phyloP scores from a whole-genome alignment of 1,140 invertebrate genomes.

The Aphelinus atriplicis region DNA sequence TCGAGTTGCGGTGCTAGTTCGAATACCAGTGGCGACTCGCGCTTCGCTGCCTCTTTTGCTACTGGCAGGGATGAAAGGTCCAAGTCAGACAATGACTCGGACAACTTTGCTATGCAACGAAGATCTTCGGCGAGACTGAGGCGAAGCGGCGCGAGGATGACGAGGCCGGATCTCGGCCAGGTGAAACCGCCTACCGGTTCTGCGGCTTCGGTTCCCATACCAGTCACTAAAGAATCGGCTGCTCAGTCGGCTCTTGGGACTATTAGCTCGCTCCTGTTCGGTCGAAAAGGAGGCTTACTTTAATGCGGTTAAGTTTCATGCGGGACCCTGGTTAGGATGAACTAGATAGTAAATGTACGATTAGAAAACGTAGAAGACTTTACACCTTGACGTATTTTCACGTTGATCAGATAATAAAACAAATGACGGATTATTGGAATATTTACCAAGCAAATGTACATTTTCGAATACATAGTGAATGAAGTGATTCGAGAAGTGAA shows the following conservation, averaged over 20 bases:
- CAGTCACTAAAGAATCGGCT: slow-evolving; percentile 62
- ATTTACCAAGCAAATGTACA: slow-evolving; percentile 7
- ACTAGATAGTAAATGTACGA: not conserved
- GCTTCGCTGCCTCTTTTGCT: slow-evolving; percentile 3
- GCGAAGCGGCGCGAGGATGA: slow-evolving; percentile 60
- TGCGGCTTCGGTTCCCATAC: slow-evolving; percentile 47
- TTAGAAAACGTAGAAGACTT: too few species aligned
- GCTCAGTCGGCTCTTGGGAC: slow-evolving; percentile 76
- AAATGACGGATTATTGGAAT: not conserved
- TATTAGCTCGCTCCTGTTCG: slow-evolving; percentile 82
- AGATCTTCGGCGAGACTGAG: slow-evolving; percentile 52
- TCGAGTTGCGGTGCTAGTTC: slow-evolving; percentile 10
- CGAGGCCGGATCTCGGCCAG: slow-evolving; percentile 71
- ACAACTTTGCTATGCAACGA: not conserved
- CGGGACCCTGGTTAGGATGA: slow-evolving; percentile 11
- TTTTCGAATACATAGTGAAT: slow-evolving; percentile 2
- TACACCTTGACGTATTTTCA: too few species aligned
- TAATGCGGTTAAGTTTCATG: slow-evolving; percentile 57
- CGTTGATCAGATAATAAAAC: not conserved
- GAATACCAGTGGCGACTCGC: slow-evolving; percentile 23
- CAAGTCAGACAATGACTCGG: not conserved
- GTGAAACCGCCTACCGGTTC: slow-evolving; percentile 54
- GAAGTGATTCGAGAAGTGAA: not conserved
- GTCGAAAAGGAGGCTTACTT: slow-evolving; percentile 82
- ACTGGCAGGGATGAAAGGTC: slow-evolving; percentile 22